A percentile compares a stretch with the other conserved stretches of the same genome.
These are phyloP conservation scores for Acestrorhynchus altus DNA, from an alignment of 2,797 vertebrate genomes.

Conservation along the genomic window DNA sequence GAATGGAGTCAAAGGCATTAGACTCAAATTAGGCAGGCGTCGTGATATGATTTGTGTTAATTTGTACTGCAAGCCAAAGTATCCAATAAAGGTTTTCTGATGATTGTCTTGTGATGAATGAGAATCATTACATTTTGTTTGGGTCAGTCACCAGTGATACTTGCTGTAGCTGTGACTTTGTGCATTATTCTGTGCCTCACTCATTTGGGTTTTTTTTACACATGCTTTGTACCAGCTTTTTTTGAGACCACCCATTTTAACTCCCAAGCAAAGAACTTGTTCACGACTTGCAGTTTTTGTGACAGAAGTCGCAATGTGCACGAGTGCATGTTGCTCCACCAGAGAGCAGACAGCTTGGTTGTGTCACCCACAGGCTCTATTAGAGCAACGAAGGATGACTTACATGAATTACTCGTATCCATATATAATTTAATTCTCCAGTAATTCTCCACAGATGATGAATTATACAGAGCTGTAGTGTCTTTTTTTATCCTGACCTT, in stretches of 20 bases:
- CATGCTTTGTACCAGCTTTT: neutral
- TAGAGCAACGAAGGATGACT: constrained; percentile 27
- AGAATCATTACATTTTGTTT: neutral
- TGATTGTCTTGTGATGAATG: neutral
- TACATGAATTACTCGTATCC: constrained; percentile 5
- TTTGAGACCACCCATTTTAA: neutral
- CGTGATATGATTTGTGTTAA: neutral
- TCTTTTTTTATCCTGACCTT: constrained; percentile 56
- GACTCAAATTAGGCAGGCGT: neutral
- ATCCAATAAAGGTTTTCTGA: neutral
- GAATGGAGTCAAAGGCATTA: no score
- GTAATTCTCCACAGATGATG: constrained; percentile 54
- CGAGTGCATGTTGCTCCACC: neutral
- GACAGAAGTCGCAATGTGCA: no score
- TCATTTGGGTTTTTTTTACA: neutral
- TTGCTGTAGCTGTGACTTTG: neutral
- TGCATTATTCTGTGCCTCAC: neutral
- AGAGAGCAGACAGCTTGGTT: constrained; percentile 26
- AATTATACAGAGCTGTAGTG: constrained; percentile 63
- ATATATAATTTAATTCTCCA: constrained; percentile 61
- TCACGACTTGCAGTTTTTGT: no score
- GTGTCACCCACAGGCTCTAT: constrained; percentile 3
- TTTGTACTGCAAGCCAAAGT: neutral
- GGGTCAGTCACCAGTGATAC: no score
- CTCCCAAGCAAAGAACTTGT: no score